phyloP scores from a whole-genome alignment of 1,140 invertebrate genomes.

The Amphibalanus amphitrite region DNA sequence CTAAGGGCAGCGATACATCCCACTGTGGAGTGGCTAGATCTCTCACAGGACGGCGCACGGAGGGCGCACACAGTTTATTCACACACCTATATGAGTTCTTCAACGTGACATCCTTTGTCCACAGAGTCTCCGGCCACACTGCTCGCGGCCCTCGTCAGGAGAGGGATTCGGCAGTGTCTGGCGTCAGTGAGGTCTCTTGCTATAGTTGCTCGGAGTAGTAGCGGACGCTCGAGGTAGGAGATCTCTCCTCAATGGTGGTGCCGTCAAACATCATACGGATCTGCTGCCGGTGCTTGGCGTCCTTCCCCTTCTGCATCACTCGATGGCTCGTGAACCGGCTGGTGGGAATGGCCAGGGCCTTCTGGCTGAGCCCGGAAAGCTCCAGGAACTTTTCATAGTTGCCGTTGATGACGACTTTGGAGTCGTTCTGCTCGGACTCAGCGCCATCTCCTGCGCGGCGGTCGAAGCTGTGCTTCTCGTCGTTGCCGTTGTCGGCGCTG shows the following conservation, averaged over 20 bases:
- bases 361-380: conserved; percentile 1
- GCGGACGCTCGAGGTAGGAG: neutral
- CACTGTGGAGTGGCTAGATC: too few relatives aligned
- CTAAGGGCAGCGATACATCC: too few relatives aligned
- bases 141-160: too few relatives aligned
- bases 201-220: neutral
- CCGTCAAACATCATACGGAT: neutral
- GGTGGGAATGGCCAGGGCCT: neutral
- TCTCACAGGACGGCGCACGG: too few relatives aligned
- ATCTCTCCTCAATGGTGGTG: neutral
- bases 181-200: too few relatives aligned
- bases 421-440: neutral
- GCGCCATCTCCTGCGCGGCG: neutral
- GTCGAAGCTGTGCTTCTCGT: neutral
- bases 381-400: conserved; percentile 3
- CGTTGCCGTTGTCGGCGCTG: neutral
- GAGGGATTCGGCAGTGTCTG: too few relatives aligned
- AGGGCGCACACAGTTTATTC: too few relatives aligned
- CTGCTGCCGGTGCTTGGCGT: neutral
- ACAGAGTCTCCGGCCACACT: too few relatives aligned
- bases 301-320: neutral
- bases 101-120: too few relatives aligned
- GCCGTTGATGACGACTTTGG: neutral
- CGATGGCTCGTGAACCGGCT: neutral
- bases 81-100: too few relatives aligned